Evolutionary conservation across 2,888 invertebrate species (phyloP).

Genomic region (Rhamphomyia laevipes): DNA sequence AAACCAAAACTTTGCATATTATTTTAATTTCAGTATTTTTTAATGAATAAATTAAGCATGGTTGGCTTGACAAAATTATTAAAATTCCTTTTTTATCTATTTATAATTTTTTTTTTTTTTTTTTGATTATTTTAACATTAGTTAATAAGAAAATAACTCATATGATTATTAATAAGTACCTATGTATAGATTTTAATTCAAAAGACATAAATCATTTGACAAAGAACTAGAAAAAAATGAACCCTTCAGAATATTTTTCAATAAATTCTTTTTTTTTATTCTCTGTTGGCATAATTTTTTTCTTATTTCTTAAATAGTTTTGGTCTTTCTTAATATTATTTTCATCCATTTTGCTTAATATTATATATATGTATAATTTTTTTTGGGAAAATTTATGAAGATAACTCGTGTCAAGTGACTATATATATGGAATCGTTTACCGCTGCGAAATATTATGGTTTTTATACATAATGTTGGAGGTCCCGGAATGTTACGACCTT

Average conservation of each 20-base stretch:
- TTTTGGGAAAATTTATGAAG: conserved; percentile 4
- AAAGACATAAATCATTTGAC: conserved; percentile 7
- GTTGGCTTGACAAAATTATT: neutral
- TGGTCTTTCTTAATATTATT: conserved; percentile 20
- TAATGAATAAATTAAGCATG: conserved; percentile 13
- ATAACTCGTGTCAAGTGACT: neutral
- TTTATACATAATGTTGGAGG: no score
- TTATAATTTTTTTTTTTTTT: conserved; percentile 2
- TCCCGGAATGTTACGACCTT: no score
- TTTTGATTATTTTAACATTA: neutral
- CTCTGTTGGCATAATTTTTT: conserved; percentile 10
- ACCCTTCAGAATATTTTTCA: conserved; percentile 9
- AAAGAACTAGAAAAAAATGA: conserved; percentile 7
- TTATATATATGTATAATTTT: neutral
- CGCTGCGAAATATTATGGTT: no score
- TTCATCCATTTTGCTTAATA: conserved; percentile 1
- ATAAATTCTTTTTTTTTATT: conserved; percentile 11
- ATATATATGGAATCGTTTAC: neutral
- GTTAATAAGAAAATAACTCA: neutral
- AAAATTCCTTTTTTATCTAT: conserved; percentile 7
- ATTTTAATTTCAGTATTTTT: conserved; percentile 10
- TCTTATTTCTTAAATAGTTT: conserved; percentile 16
- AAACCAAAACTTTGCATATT: conserved; percentile 2
- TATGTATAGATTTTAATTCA: no score
- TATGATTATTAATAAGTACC: neutral